Percentiles rank a stretch among this genome's conserved stretches.
Conservation (phyloP, 2,113 vertebrate genomes). For the Formicarius rufipectus region DNA sequence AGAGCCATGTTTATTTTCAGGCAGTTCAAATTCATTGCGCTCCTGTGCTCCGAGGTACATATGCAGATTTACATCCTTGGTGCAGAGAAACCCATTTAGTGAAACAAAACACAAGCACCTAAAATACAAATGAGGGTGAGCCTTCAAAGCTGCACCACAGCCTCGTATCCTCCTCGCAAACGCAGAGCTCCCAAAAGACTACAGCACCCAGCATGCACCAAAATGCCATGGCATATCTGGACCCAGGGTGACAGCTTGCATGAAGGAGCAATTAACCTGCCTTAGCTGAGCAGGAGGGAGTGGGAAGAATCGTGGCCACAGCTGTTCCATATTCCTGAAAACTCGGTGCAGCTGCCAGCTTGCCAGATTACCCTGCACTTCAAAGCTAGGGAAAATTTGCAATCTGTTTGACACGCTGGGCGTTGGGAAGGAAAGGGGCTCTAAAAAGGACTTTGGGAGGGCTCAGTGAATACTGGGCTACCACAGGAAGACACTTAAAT, state of each 20-base stretch:
- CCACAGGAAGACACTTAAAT: neutral
- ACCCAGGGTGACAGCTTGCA: neutral
- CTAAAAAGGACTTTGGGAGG: neutral
- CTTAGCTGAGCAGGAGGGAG: neutral
- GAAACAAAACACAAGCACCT: neutral
- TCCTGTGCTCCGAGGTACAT: neutral
- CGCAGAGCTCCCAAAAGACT: neutral
- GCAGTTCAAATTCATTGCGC: neutral
- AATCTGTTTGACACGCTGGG: neutral
- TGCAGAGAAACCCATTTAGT: neutral
- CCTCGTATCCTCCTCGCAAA: accelerated
- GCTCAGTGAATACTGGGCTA: neutral
- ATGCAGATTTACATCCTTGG: neutral
- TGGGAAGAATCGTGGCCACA: neutral
- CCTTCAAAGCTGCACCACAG: neutral
- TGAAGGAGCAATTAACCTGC: conserved; percentile 17
- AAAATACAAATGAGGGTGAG: neutral
- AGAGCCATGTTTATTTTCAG: conserved; percentile 1
- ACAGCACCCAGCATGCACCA: neutral
- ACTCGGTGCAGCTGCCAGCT: neutral
- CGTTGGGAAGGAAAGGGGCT: neutral
- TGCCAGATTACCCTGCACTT: neutral
- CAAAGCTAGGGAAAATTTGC: neutral
- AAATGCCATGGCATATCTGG: neutral
- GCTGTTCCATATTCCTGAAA: neutral